These are phyloP conservation scores for Loxodonta africana DNA, from an alignment of 2,113 vertebrate genomes.

Conservation along the genomic window DNA sequence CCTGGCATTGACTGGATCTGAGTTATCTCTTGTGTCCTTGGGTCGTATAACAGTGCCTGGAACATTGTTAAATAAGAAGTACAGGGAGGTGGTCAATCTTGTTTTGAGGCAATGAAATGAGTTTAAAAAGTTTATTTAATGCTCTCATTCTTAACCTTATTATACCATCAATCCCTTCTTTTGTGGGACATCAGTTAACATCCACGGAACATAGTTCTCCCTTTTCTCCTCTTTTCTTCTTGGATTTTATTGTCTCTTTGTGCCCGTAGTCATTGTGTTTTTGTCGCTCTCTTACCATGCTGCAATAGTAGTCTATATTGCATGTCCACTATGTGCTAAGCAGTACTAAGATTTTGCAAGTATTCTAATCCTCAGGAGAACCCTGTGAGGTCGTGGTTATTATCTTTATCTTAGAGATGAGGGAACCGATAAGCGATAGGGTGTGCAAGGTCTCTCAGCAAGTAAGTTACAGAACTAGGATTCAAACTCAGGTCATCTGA, in stretches of 20 bases:
- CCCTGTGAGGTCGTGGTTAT: constrained; percentile 56
- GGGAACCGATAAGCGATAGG: constrained; percentile 14
- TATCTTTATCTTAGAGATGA: constrained; percentile 47
- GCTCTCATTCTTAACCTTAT: neutral
- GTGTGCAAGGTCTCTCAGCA: neutral
- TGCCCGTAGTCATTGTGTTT: constrained; percentile 6
- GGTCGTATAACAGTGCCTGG: neutral
- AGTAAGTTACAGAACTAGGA: constrained; percentile 28
- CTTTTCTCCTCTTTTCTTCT: constrained; percentile 56
- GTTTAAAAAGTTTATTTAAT: constrained; percentile 25
- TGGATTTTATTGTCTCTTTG: constrained; percentile 34
- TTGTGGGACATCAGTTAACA: neutral
- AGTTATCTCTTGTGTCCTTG: neutral
- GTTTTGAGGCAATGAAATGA: neutral
- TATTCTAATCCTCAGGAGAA: constrained; percentile 41
- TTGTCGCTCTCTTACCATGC: neutral
- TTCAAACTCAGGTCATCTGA: neutral
- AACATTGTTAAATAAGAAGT: neutral
- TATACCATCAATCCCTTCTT: neutral
- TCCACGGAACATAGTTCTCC: neutral
- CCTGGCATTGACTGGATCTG: neutral
- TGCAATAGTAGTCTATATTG: constrained; percentile 47
- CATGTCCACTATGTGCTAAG: constrained; percentile 35
- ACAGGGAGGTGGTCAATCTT: neutral
- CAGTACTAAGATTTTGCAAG: constrained; percentile 59